Percentiles rank a stretch among this genome's conserved stretches.
These are phyloP conservation scores for Alcedo quadribrachys DNA, from an alignment of 2,797 vertebrate genomes.

Conservation along the genomic window DNA sequence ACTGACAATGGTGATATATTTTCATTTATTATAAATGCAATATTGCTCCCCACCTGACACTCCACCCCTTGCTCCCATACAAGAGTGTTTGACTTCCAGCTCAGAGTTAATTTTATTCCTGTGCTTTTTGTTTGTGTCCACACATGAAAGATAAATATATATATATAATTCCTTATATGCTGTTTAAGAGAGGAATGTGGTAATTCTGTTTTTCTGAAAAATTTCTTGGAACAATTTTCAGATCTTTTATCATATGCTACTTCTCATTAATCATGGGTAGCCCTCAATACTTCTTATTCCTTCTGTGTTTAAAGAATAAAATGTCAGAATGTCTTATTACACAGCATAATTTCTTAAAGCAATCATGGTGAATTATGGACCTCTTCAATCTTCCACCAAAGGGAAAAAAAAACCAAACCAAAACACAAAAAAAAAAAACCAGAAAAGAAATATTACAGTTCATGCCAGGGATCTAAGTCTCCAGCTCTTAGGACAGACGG, in stretches of 20 bases:
- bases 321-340: background rate
- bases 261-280: background rate
- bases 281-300: background rate
- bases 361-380: conserved; percentile 7
- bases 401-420: background rate
- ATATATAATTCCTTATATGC: background rate
- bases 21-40: background rate
- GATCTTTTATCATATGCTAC: background rate
- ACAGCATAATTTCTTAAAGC: background rate
- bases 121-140: background rate
- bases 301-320: background rate
- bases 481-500: conserved; percentile 18
- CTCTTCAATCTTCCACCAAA: background rate
- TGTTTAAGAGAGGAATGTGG: background rate
- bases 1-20: background rate
- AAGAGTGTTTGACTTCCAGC: background rate
- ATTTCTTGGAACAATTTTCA: background rate
- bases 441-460: background rate
- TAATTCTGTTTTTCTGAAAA: background rate
- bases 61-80: background rate
- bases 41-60: background rate
- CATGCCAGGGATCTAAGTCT: background rate
- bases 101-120: background rate
- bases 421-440: background rate
- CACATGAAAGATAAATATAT: background rate